A percentile compares a stretch with the other conserved stretches of the same genome.
phyloP scores from a whole-genome alignment of 2,888 invertebrate genomes.

The Eupithecia tripunctaria region DNA sequence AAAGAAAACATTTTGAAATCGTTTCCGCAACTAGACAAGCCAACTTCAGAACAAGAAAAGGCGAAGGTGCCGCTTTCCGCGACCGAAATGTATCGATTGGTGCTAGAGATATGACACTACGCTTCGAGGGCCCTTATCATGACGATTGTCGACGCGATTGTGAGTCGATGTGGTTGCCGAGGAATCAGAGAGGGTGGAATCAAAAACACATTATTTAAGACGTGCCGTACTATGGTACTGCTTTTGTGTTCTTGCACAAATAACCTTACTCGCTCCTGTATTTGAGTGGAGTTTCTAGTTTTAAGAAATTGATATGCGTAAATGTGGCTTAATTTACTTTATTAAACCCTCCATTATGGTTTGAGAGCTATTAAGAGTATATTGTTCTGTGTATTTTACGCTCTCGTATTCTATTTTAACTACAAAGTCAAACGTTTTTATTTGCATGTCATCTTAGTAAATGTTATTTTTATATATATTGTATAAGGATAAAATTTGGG shows the following conservation, averaged over 20 bases:
- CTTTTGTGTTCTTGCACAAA: background rate
- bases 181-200: constrained; percentile 16
- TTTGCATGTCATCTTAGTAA: too few relatives aligned
- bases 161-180: constrained; percentile 25
- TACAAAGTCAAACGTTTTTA: too few relatives aligned
- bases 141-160: constrained; percentile 41
- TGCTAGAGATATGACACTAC: constrained; percentile 56
- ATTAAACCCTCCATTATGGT: too few relatives aligned
- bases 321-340: background rate
- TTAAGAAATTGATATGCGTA: background rate
- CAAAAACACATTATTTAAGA: constrained; percentile 14
- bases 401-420: too few relatives aligned
- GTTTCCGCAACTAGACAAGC: constrained; percentile 28
- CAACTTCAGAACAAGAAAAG: constrained; percentile 35
- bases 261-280: background rate
- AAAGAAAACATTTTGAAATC: constrained; percentile 26
- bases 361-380: too few relatives aligned
- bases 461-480: too few relatives aligned
- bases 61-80: constrained; percentile 33
- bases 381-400: too few relatives aligned
- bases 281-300: background rate
- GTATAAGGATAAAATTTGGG: too few relatives aligned
- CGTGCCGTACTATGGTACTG: constrained; percentile 1
- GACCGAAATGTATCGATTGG: constrained; percentile 63
- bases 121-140: constrained; percentile 45